A percentile compares a stretch with the other conserved stretches of the same genome.
Conservation (phyloP, 2,797 vertebrate genomes). For the Squalus acanthias region DNA sequence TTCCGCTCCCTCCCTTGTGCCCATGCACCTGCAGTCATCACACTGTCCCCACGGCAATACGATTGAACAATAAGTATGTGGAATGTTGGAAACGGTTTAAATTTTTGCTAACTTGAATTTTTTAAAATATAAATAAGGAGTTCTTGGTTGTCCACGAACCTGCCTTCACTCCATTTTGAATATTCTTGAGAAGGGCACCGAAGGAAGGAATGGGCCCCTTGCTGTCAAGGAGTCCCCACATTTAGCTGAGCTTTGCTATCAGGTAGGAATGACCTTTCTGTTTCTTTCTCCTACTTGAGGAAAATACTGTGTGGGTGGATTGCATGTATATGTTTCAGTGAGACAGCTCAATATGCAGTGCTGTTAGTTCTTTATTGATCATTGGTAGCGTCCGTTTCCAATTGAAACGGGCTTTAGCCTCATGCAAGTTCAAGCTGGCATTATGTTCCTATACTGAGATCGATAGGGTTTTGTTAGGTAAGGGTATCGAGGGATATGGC, state of each 20-base stretch:
- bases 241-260: conserved; percentile 92
- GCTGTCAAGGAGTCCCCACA: conserved; percentile 81
- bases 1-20: background rate
- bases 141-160: conserved; percentile 88
- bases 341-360: background rate
- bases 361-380: background rate
- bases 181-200: conserved; percentile 83
- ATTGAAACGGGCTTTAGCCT: background rate
- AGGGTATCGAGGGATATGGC: background rate
- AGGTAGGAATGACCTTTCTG: conserved; percentile 59
- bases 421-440: background rate
- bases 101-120: background rate
- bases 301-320: background rate
- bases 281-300: background rate
- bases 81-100: background rate
- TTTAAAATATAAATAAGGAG: conserved; percentile 60
- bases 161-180: conserved; percentile 93
- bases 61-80: background rate
- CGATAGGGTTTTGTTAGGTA: background rate
- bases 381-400: background rate
- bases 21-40: background rate
- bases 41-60: background rate
- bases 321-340: background rate
- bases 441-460: background rate
- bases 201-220: conserved; percentile 75